Evolutionary conservation across 2,888 invertebrate species (phyloP).

Genomic region (Perizoma affinitatum): DNA sequence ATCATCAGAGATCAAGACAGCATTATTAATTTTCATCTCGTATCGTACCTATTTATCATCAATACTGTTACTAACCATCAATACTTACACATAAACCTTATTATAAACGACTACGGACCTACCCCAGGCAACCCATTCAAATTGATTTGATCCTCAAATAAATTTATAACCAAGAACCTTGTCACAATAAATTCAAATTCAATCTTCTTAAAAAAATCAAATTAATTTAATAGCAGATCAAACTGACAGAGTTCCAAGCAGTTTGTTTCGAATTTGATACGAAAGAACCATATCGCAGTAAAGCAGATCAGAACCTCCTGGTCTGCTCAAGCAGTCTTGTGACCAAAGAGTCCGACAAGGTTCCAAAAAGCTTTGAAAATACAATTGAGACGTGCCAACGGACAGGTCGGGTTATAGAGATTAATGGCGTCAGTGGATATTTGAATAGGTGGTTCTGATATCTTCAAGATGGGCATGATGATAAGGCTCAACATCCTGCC

Average conservation of each 20-base stretch:
- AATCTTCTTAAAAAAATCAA: not conserved
- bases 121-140: slow-evolving; percentile 4
- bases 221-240: not conserved
- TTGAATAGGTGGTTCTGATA: slow-evolving; percentile 32
- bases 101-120: slow-evolving; percentile 2
- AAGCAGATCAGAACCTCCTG: not conserved
- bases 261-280: not conserved
- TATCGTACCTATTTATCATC: not conserved
- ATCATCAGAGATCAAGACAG: not conserved
- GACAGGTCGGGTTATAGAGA: slow-evolving; percentile 28
- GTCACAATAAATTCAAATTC: not conserved
- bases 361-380: slow-evolving; percentile 5
- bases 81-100: slow-evolving; percentile 2
- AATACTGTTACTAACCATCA: slow-evolving; percentile 2
- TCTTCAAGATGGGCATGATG: slow-evolving; percentile 20
- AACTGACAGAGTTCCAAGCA: slow-evolving; percentile 1
- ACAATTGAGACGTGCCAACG: slow-evolving; percentile 27
- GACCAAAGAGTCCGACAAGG: slow-evolving; percentile 5
- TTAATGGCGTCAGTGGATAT: slow-evolving; percentile 32
- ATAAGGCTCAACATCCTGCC: slow-evolving; percentile 27
- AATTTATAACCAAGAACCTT: not conserved
- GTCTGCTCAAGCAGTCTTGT: not conserved
- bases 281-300: not conserved
- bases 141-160: not conserved
- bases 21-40: not conserved